Evolutionary conservation across 2,113 vertebrate genomes (phyloP).

Genomic region (Dasypus novemcinctus): DNA sequence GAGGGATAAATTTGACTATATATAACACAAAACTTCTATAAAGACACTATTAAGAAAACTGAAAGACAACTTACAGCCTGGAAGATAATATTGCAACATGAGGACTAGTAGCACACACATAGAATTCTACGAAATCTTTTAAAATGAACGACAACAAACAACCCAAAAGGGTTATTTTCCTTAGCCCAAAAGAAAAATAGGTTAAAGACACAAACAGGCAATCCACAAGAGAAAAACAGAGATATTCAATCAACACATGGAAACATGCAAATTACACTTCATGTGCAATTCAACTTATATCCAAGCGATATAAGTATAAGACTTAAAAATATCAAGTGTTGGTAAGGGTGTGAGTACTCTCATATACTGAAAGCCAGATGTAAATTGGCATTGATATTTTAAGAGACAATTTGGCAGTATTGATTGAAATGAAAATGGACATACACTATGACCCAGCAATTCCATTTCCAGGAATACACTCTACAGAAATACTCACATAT

Average conservation of each 20-base stretch:
- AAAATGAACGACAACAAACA: constrained; percentile 14
- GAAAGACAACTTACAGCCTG: constrained; percentile 12
- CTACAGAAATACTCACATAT: background rate
- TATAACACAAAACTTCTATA: constrained; percentile 9
- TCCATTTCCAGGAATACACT: background rate
- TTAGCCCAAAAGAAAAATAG: constrained; percentile 1
- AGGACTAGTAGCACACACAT: background rate
- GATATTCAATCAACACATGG: background rate
- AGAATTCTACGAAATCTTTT: constrained; percentile 32
- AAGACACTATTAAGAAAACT: constrained; percentile 27
- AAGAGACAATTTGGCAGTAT: background rate
- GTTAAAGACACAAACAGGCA: constrained; percentile 32
- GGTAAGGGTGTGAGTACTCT: background rate
- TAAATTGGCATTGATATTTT: background rate
- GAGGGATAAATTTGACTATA: background rate
- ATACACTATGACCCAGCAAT: background rate
- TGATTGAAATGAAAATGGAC: background rate
- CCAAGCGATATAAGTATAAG: constrained; percentile 21
- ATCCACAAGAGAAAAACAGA: constrained; percentile 24
- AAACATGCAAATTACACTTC: background rate
- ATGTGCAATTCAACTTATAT: background rate
- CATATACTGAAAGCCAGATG: background rate
- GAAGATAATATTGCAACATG: constrained; percentile 28
- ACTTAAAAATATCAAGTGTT: background rate
- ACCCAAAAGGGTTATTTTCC: too few species aligned